These are phyloP conservation scores for Synergus japonicus DNA, from an alignment of 2,888 invertebrate genomes.

Conservation along the genomic window DNA sequence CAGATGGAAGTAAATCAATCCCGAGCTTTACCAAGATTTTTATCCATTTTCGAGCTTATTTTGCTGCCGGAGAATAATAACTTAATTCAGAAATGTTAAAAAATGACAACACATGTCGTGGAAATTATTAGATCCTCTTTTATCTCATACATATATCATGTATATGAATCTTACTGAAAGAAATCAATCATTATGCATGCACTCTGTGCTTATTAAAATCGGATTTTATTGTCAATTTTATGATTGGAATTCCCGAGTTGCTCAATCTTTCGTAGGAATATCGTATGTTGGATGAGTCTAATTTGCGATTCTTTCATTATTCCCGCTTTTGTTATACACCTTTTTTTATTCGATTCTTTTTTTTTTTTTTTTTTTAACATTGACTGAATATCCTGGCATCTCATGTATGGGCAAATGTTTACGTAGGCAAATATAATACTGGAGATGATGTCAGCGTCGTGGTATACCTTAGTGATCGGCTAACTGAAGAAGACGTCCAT, in stretches of 20 bases:
- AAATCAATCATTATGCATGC: background rate
- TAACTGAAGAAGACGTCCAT: slow-evolving; percentile 1
- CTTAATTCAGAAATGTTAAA: background rate
- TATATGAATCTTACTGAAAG: background rate
- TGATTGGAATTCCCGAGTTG: background rate
- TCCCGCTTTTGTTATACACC: background rate
- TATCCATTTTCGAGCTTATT: too few species aligned
- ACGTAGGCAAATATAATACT: slow-evolving; percentile 71
- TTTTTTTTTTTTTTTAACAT: slow-evolving; percentile 35
- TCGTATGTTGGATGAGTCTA: background rate
- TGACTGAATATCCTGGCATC: slow-evolving; percentile 43
- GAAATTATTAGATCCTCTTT: background rate
- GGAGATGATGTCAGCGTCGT: slow-evolving; percentile 68
- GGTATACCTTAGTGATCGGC: slow-evolving; percentile 7
- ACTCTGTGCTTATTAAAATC: background rate
- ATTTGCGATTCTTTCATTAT: background rate
- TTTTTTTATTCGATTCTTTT: slow-evolving; percentile 14
- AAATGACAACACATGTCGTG: background rate
- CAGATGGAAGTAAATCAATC: background rate
- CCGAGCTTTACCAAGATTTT: too few species aligned
- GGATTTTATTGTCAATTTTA: background rate
- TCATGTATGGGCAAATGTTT: slow-evolving; percentile 62
- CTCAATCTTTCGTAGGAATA: background rate
- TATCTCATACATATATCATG: background rate
- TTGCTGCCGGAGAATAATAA: background rate